A percentile compares a stretch with the other conserved stretches of the same genome.
Evolutionary conservation across 2,797 vertebrate species (phyloP).

Genomic region (Nasua narica): DNA sequence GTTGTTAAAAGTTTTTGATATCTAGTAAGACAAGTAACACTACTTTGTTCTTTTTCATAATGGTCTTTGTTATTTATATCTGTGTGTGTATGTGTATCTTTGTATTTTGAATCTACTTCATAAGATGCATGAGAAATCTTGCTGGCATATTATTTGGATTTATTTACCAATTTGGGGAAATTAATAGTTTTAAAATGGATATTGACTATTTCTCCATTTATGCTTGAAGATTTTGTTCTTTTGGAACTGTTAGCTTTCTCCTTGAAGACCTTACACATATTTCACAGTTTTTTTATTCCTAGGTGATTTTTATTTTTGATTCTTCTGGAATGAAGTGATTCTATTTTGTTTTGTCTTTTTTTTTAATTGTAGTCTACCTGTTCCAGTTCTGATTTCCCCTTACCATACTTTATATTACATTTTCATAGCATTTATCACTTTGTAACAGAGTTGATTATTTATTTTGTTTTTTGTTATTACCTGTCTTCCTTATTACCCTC

Average conservation of each 20-base stretch:
- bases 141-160: background rate
- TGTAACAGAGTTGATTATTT: background rate
- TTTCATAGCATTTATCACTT: background rate
- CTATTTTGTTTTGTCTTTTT: background rate
- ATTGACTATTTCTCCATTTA: background rate
- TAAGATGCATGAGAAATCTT: background rate
- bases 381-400: background rate
- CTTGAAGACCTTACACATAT: background rate
- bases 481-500: background rate
- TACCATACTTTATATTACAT: background rate
- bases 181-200: background rate
- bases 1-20: background rate
- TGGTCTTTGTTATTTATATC: background rate
- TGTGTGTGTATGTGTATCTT: background rate
- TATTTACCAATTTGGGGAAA: background rate
- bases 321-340: background rate
- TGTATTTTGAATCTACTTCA: background rate
- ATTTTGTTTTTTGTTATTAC: background rate
- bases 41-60: background rate
- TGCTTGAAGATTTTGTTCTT: background rate
- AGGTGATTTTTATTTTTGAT: background rate
- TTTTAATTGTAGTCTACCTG: background rate
- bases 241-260: background rate
- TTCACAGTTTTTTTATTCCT: background rate
- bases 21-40: background rate